These are phyloP conservation scores for Drosophila recens DNA, from an alignment of 2,888 invertebrate genomes.

Conservation along the genomic window DNA sequence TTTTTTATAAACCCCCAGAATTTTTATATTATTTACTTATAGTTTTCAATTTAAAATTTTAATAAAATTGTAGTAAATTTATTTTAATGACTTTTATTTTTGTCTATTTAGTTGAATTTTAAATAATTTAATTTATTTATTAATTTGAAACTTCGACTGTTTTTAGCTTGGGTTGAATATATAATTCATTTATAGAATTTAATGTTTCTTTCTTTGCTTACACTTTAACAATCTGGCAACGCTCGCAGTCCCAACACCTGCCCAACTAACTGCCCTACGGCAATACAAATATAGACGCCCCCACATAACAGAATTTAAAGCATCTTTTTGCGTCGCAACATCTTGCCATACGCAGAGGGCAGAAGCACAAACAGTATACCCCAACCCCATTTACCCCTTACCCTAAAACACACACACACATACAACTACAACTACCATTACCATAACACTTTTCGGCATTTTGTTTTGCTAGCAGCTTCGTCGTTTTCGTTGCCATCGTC, in stretches of 20 bases:
- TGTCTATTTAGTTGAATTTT: too few relatives aligned
- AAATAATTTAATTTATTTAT: too few relatives aligned
- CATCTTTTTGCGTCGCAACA: conserved; percentile 58
- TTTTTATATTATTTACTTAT: too few relatives aligned
- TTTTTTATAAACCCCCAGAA: too few relatives aligned
- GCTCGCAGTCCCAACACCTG: conserved; percentile 39
- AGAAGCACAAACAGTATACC: conserved; percentile 1
- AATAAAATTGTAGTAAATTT: too few relatives aligned
- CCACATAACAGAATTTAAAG: conserved; percentile 42
- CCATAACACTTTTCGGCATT: conserved; percentile 66
- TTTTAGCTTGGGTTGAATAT: too few relatives aligned
- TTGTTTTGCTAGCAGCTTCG: conserved; percentile 73
- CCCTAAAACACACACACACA: not conserved
- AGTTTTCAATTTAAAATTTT: too few relatives aligned
- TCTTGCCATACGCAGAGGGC: conserved; percentile 32
- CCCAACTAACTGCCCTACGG: conserved; percentile 62
- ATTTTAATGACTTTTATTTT: too few relatives aligned
- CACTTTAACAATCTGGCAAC: conserved; percentile 52
- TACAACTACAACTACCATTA: conserved; percentile 39
- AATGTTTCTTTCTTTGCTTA: too few relatives aligned
- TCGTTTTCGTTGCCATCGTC: conserved; percentile 13
- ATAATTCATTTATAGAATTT: too few relatives aligned
- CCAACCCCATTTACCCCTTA: not conserved
- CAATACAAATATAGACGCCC: conserved; percentile 49
- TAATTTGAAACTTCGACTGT: too few relatives aligned